Evolutionary conservation across 2,888 invertebrate genomes (phyloP).

Genomic region (Saturnia pavonia): DNA sequence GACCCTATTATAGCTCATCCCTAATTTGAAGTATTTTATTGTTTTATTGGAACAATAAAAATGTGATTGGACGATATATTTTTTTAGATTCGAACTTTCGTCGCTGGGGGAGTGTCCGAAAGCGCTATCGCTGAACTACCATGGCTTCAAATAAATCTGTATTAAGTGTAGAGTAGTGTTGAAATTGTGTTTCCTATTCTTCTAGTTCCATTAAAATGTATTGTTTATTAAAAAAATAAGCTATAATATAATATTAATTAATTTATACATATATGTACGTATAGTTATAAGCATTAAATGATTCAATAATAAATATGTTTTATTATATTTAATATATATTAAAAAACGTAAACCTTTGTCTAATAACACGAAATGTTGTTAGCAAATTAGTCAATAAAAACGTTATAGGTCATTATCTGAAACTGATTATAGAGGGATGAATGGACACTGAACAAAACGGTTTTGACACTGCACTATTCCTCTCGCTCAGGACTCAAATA

Average conservation of each 20-base stretch:
- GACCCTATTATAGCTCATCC: too few species aligned
- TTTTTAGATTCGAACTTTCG: too few species aligned
- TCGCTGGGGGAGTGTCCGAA: too few species aligned
- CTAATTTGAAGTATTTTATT: too few species aligned
- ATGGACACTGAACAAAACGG: background rate
- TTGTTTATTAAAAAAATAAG: slow-evolving; percentile 33
- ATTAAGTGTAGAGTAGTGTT: too few species aligned
- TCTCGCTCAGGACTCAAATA: too few species aligned
- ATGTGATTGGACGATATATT: too few species aligned
- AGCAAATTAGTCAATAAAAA: background rate
- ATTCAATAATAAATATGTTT: background rate
- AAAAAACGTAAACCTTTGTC: background rate
- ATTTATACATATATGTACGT: slow-evolving; percentile 47
- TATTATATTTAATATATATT: background rate
- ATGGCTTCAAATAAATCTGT: too few species aligned
- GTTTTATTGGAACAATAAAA: too few species aligned
- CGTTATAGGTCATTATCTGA: background rate
- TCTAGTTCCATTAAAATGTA: background rate
- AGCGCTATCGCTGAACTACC: too few species aligned
- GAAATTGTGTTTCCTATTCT: too few species aligned
- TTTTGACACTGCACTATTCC: background rate
- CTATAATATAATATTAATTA: slow-evolving; percentile 48
- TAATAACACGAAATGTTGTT: background rate
- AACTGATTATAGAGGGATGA: too few species aligned
- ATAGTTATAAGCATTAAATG: background rate